phyloP scores from a whole-genome alignment of 92 coral and sea anemone genomes.

The Virgularia gustaviana region DNA sequence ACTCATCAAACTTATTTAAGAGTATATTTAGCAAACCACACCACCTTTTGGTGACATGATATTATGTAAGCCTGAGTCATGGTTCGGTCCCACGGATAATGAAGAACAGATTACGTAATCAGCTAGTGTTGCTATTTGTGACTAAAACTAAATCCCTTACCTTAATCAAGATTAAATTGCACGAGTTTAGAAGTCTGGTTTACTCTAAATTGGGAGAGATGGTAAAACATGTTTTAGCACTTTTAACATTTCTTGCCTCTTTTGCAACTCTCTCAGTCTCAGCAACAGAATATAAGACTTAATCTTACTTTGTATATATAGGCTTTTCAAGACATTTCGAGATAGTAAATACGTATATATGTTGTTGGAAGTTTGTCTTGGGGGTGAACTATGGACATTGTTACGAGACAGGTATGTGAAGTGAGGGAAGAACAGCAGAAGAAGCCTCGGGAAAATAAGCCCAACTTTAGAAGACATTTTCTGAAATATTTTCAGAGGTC shows the following conservation, averaged over 20 bases:
- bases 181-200: too few species aligned
- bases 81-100: too few species aligned
- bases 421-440: neutral
- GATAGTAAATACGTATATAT: constrained; percentile 91
- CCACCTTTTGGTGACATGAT: too few species aligned
- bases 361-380: constrained; percentile 90
- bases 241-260: too few species aligned
- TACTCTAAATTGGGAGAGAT: too few species aligned
- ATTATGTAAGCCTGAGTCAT: too few species aligned
- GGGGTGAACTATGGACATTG: constrained; percentile 94
- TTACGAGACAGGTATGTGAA: constrained; percentile 76
- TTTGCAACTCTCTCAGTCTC: neutral
- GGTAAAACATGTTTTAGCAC: too few species aligned
- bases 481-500: constrained; percentile 53
- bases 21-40: neutral
- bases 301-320: neutral
- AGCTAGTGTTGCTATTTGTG: too few species aligned
- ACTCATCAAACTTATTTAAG: neutral
- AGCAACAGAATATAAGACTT: neutral
- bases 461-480: neutral
- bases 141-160: too few species aligned
- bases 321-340: constrained; percentile 86
- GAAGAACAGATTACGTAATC: too few species aligned
- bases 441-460: neutral
- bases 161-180: too few species aligned